Evolutionary conservation across 2,888 invertebrate species (phyloP), one percentile per base, ranked within the genome.

Genomic region (Cryptocephalus primarius): DNA sequence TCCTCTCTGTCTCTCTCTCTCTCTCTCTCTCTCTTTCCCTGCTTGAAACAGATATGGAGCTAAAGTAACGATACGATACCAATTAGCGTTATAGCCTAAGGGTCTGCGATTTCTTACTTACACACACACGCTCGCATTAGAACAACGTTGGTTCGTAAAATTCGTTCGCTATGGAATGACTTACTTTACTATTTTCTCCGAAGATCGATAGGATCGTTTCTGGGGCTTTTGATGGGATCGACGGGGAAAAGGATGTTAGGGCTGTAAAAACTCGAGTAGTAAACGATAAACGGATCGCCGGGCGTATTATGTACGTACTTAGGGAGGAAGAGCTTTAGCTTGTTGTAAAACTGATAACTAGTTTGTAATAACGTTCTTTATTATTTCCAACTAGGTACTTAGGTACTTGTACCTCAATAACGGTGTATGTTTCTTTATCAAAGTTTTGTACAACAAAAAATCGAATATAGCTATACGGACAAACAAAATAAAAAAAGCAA

Each of bases 81-180:
- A 62, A 62, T 62, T 62, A 62, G 60, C 57, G 60, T 61, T 62
- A 62, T 57, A 56, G 62, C 60, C 56, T 50, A 42, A 11, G 12
- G 47, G 43, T 38, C 34, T 47, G 47, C 47, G 47, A 47, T 47
- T 47, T 43, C 47, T 47, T 47, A 43, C 47, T 43, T 34, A 47
- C 47, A 47, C 47, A 12, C 38, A 47, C 40, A 39, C 32, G 13
- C 43, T 43, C 40, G 40, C 43, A 47, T 40, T 43, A 34, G 47
- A 34, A 40, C 36, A 43, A 47, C 47, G 47, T 47, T 47, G 47
- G 47, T 43, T 43, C 47, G 47, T 47, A 47, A 47, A 47, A 36
- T 36, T 40, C 43, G 33, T 43, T 43, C 43, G 40, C 46, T 33
- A 40, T 43, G 32, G 34, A 47, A 47, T 43, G 39, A 39, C 47